Conservation (phyloP, 1,140 invertebrate species). For the Drosophila watanabei region DNA sequence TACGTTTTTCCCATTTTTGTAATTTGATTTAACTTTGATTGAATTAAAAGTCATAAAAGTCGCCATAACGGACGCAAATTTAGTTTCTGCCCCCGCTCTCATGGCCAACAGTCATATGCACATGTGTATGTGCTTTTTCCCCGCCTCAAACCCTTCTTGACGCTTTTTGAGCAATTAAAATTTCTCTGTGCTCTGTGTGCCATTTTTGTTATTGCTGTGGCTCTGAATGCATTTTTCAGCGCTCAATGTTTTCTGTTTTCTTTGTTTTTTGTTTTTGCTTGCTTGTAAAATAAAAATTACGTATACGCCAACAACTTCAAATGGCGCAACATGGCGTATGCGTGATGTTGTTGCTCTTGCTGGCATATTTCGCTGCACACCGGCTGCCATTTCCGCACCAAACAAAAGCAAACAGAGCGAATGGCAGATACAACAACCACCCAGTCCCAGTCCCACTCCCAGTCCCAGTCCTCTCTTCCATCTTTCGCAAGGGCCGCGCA, state of each 20-base stretch:
- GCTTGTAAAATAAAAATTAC: constrained; percentile 80
- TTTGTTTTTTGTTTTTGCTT: constrained; percentile 60
- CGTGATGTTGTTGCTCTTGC: constrained; percentile 46
- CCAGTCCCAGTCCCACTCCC: neutral
- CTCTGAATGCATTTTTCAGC: constrained; percentile 62
- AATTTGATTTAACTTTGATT: constrained; percentile 75
- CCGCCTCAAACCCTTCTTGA: constrained; percentile 11
- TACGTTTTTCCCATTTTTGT: constrained; percentile 33
- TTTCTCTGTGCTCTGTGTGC: constrained; percentile 60
- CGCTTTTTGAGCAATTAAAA: constrained; percentile 81
- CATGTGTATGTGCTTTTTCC: neutral
- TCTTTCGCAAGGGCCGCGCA: constrained; percentile 34
- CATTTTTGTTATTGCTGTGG: constrained; percentile 59
- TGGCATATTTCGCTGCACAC: constrained; percentile 73
- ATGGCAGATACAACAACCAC: constrained; percentile 54
- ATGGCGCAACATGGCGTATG: constrained; percentile 78
- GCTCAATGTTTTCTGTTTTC: constrained; percentile 45
- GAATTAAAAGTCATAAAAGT: constrained; percentile 74
- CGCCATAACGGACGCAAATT: constrained; percentile 54
- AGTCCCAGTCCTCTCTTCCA: neutral
- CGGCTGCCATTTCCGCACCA: constrained; percentile 79
- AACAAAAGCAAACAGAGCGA: constrained; percentile 69
- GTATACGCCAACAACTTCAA: constrained; percentile 80
- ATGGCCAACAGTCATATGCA: neutral
- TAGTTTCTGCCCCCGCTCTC: constrained; percentile 42